These are phyloP conservation scores for Congeria kusceri DNA, from an alignment of 2,888 invertebrate genomes.

Conservation along the genomic window DNA sequence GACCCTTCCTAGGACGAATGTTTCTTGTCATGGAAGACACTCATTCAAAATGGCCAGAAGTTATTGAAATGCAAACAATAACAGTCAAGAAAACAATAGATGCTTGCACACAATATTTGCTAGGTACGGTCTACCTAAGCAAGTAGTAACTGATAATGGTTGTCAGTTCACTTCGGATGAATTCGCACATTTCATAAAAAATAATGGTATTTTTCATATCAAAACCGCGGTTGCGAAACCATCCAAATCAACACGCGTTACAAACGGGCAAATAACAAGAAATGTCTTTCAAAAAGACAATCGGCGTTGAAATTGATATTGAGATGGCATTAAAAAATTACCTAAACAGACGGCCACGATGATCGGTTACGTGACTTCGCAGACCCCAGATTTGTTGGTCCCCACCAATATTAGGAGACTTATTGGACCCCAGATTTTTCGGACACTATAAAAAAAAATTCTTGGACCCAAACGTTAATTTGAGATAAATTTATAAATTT, in stretches of 20 bases:
- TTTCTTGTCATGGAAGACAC: slow-evolving; percentile 74
- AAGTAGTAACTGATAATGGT: slow-evolving; percentile 56
- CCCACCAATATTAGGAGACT: no score
- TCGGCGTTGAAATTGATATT: not conserved
- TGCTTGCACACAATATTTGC: slow-evolving; percentile 45
- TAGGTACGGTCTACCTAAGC: slow-evolving; percentile 41
- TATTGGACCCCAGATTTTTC: no score
- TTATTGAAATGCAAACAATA: slow-evolving; percentile 56
- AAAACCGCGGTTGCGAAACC: slow-evolving; percentile 52
- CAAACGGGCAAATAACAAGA: not conserved
- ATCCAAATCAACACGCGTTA: slow-evolving; percentile 15
- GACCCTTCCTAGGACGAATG: slow-evolving; percentile 73
- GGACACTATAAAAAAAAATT: no score
- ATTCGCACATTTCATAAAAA: slow-evolving; percentile 43
- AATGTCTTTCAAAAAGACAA: no score
- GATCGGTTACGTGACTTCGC: no score
- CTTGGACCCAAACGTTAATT: no score
- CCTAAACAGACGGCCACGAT: no score
- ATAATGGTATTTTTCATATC: slow-evolving; percentile 56
- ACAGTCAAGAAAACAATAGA: slow-evolving; percentile 44
- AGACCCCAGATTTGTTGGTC: no score
- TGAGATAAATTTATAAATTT: no score
- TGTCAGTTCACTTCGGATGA: slow-evolving; percentile 43
- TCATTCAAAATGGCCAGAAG: slow-evolving; percentile 85
- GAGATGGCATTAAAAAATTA: not conserved